These are phyloP conservation scores for Drosophila lini DNA, from an alignment of 1,140 invertebrate species.

Conservation along the genomic window DNA sequence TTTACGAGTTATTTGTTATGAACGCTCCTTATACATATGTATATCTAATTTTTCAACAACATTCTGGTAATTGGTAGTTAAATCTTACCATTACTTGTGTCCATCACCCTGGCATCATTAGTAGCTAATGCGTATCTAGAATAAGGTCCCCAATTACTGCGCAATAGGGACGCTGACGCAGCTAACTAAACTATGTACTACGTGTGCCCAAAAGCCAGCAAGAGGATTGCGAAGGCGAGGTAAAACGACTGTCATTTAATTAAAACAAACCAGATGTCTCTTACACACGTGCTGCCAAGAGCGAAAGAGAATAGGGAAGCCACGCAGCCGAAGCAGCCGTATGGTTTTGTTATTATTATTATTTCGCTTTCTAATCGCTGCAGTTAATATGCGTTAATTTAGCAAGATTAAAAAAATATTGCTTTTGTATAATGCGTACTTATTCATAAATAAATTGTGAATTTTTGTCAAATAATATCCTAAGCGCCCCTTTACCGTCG, in stretches of 20 bases:
- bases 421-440: neutral
- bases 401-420: neutral
- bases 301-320: neutral
- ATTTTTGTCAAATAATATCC: neutral
- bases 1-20: no score
- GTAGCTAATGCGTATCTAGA: conserved; percentile 25
- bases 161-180: conserved; percentile 37
- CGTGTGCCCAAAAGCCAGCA: conserved; percentile 9
- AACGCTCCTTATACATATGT: no score
- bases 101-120: neutral
- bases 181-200: conserved; percentile 6
- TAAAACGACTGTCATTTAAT: conserved; percentile 18
- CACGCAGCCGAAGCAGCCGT: neutral
- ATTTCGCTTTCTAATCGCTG: conserved; percentile 3
- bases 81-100: neutral
- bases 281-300: conserved; percentile 30
- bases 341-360: conserved; percentile 16
- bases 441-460: neutral
- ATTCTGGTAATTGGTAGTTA: conserved; percentile 6
- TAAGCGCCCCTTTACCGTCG: no score
- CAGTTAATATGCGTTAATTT: conserved; percentile 13
- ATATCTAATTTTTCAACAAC: no score
- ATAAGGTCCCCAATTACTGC: conserved; percentile 31
- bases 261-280: conserved; percentile 35
- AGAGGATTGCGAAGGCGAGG: neutral